Conservation (phyloP, 2,113 vertebrate genomes). For the Pelusios castaneus region DNA sequence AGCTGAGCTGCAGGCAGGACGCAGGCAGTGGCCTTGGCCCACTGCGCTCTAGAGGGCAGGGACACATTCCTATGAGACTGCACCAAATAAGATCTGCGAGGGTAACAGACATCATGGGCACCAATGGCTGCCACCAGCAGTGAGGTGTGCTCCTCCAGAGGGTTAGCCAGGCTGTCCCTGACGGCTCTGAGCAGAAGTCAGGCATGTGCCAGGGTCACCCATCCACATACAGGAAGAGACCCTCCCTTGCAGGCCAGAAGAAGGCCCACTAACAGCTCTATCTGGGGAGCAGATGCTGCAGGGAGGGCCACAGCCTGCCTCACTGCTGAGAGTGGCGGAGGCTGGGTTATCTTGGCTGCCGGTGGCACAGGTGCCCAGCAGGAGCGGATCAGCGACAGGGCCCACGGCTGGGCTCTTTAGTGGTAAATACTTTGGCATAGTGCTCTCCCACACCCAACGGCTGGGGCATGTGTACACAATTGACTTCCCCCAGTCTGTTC, state of each 20-base stretch:
- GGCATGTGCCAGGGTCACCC: fast-evolving
- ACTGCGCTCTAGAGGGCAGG: background rate
- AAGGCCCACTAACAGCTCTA: background rate
- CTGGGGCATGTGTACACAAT: background rate
- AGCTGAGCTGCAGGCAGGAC: background rate
- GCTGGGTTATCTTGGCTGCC: background rate
- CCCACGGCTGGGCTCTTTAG: conserved; percentile 11
- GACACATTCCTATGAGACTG: background rate
- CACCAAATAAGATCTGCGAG: background rate
- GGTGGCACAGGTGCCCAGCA: background rate
- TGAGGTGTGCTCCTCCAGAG: fast-evolving
- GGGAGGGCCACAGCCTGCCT: fast-evolving
- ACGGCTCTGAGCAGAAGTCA: fast-evolving
- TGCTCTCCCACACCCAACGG: background rate
- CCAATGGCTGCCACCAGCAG: background rate
- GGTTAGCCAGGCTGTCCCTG: fast-evolving
- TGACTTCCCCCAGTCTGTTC: conserved; percentile 52
- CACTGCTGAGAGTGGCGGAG: background rate
- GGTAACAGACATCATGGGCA: background rate
- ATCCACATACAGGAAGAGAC: fast-evolving
- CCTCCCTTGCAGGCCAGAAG: background rate
- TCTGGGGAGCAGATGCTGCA: fast-evolving
- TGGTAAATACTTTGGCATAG: conserved; percentile 18
- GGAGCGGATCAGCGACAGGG: background rate
- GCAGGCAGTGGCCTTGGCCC: background rate